Evolutionary conservation across 2,797 vertebrate species (phyloP).

Genomic region (Notamacropus eugenii): DNA sequence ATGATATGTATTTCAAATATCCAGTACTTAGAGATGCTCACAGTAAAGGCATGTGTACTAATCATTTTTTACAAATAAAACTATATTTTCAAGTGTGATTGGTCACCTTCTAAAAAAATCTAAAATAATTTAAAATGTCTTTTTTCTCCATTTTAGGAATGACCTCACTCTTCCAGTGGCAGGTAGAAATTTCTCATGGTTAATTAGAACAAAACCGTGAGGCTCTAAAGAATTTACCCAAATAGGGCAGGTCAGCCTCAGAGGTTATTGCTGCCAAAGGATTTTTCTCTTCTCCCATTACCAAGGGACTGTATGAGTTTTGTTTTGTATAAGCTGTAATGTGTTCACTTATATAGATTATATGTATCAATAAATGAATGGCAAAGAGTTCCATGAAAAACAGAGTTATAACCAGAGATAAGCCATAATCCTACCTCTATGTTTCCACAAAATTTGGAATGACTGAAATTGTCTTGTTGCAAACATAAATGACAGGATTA

Average conservation of each 20-base stretch:
- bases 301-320: neutral
- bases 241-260: neutral
- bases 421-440: no score
- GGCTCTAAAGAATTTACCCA: neutral
- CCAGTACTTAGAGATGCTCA: no score
- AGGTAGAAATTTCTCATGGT: fast-evolving
- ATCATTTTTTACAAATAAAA: neutral
- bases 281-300: neutral
- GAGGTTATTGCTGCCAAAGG: neutral
- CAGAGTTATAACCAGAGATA: neutral
- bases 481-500: neutral
- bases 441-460: neutral
- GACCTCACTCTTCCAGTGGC: neutral
- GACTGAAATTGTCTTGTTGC: neutral
- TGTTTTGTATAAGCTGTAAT: no score
- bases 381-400: neutral
- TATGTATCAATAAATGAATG: neutral
- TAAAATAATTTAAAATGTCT: neutral
- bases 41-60: fast-evolving
- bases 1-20: neutral
- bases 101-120: neutral
- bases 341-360: fast-evolving
- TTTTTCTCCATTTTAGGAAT: neutral
- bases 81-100: no score
- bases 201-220: neutral